These are phyloP conservation scores for Alitta virens DNA, from an alignment of 2,888 invertebrate genomes.

Conservation along the genomic window DNA sequence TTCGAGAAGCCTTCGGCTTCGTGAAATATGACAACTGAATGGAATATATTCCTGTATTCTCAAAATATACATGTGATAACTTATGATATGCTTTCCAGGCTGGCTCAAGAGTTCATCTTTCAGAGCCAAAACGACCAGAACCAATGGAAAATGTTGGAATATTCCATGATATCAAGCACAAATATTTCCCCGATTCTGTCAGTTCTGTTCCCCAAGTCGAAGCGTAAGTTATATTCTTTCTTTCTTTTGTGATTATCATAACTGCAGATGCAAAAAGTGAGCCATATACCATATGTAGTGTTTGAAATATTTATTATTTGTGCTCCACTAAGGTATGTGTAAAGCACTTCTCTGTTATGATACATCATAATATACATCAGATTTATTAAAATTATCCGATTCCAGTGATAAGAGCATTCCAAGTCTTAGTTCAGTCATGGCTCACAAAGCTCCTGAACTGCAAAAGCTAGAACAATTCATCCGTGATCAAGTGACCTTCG, in stretches of 20 bases:
- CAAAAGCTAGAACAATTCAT: constrained; percentile 67
- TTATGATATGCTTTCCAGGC: constrained; percentile 23
- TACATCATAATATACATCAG: no score
- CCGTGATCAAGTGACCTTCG: constrained; percentile 52
- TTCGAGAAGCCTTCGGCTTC: no score
- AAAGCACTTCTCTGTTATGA: no score
- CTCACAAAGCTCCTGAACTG: constrained; percentile 63
- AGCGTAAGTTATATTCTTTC: constrained; percentile 64
- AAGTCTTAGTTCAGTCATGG: constrained; percentile 74
- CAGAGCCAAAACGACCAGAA: constrained; percentile 68
- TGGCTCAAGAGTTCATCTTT: constrained; percentile 39
- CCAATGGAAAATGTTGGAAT: constrained; percentile 72
- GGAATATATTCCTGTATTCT: no score
- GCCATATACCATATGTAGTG: not conserved
- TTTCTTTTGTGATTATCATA: not conserved
- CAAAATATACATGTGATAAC: not conserved
- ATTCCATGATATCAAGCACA: constrained; percentile 69
- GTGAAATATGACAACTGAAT: no score
- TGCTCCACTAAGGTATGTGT: not conserved
- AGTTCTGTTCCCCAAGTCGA: constrained; percentile 77
- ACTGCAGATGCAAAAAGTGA: not conserved
- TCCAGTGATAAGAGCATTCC: constrained; percentile 86
- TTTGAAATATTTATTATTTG: not conserved
- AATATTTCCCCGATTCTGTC: constrained; percentile 77
- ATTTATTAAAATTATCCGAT: no score